Percentiles rank a stretch among this genome's conserved stretches.
Evolutionary conservation across 2,113 vertebrate genomes (phyloP).

Genomic region (Anthoscopus minutus): DNA sequence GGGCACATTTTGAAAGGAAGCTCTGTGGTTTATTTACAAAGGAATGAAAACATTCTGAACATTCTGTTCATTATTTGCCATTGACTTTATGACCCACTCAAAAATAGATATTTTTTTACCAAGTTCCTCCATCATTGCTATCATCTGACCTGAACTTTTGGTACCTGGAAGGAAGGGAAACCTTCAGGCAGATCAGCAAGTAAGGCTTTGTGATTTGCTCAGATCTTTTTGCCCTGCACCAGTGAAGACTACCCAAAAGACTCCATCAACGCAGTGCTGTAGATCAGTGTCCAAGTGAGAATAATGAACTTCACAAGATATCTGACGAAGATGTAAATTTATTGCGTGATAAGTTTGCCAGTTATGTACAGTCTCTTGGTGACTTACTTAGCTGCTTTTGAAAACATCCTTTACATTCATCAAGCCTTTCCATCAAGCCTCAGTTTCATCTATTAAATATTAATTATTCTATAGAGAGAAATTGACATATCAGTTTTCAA

Average conservation of each 20-base stretch:
- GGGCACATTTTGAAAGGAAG: neutral
- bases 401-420: neutral
- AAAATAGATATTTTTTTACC: neutral
- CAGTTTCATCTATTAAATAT: neutral
- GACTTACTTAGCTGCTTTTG: neutral
- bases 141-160: neutral
- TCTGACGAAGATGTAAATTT: neutral
- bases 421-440: neutral
- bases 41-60: neutral
- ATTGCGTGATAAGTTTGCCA: neutral
- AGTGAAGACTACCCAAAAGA: neutral
- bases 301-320: neutral
- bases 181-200: neutral
- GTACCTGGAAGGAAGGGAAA: neutral
- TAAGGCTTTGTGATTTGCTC: neutral
- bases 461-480: neutral
- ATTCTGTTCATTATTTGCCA: neutral
- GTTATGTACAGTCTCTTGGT: neutral
- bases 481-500: neutral
- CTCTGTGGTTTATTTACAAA: neutral
- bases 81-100: neutral
- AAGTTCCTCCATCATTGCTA: neutral
- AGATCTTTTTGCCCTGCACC: neutral
- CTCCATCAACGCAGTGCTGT: neutral
- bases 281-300: neutral